Evolutionary conservation across 2,797 vertebrate species (phyloP).

Genomic region (Bradypus variegatus): DNA sequence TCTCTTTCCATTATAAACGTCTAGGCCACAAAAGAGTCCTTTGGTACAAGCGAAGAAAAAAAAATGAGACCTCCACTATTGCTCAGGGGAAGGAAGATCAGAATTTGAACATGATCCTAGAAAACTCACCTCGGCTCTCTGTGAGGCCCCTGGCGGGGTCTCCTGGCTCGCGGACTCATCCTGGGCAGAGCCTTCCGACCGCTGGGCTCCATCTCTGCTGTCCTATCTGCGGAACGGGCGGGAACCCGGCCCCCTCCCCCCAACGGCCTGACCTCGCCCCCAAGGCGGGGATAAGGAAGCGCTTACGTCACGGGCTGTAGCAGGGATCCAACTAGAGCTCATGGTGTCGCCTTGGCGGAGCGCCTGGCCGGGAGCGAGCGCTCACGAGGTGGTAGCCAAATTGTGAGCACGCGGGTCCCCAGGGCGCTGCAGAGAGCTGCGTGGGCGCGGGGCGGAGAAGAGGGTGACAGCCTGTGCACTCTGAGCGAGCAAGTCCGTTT

Average conservation of each 20-base stretch:
- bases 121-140: neutral
- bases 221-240: neutral
- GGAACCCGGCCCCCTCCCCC: neutral
- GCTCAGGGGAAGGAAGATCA: neutral
- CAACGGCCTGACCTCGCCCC: neutral
- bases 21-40: neutral
- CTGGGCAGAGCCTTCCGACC: neutral
- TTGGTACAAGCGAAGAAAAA: neutral
- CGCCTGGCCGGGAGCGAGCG: neutral
- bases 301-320: neutral
- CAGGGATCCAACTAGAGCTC: neutral
- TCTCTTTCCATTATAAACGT: neutral
- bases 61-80: neutral
- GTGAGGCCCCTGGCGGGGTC: neutral
- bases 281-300: neutral
- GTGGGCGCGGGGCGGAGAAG: neutral
- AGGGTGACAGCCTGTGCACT: neutral
- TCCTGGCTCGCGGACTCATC: neutral
- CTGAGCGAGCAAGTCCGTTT: accelerated
- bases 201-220: neutral
- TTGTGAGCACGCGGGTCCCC: neutral
- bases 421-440: neutral
- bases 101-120: neutral
- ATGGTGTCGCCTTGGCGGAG: neutral
- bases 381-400: neutral